Evolutionary conservation across 2,888 invertebrate genomes (phyloP), one percentile per base, ranked within the genome.

Genomic region (Euzetes globulus): DNA sequence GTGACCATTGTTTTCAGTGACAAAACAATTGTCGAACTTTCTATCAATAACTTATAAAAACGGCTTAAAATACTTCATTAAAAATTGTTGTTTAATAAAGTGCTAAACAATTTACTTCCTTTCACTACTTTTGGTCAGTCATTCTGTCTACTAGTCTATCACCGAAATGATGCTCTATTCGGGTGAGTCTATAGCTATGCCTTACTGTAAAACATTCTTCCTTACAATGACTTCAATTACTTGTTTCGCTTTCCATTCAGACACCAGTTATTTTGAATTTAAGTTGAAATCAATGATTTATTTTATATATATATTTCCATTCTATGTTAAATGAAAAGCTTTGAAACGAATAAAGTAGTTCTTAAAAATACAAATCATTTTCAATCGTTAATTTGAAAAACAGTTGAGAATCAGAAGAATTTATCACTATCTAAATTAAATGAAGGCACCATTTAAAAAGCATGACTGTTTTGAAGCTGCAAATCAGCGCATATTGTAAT

Each of bases 171-270:
- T 65, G 65, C 41, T 65, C 33, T 65, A 65, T 19, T 33, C 37
- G 41, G 65, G 65, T 65, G 41, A 65, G 65, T 65, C n/a, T 63
- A 22, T 58, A 13, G 17, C 47, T 47, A 13, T 11, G n/a, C n/a
- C 6, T 52, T n/a, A 17, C 60, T 60, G 65, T 65, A 65, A 65
- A 65, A 37, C 65, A 65, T 19, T 65, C 65, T 65, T 65, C n/a
- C 17, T 19, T 65, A n/a, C 37, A 65, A 37, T 65, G 22, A 33
- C 33, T 65, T 33, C 37, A 17, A 65, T 37, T 13, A 37, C 7
- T 65, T 2, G n/a, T 19, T 11, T 25, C 25, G n/a, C 58, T 63
- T 29, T 63, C 63, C 13, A 25, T 17, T 47, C 13, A 47, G 13
- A 17, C 15, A 47, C 47, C n/a, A 47, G 3, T 17, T 17, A 7